Evolutionary conservation across 2,797 vertebrate genomes (phyloP), one percentile per base, ranked within the genome.

Genomic region (Gymnothorax javanicus): DNA sequence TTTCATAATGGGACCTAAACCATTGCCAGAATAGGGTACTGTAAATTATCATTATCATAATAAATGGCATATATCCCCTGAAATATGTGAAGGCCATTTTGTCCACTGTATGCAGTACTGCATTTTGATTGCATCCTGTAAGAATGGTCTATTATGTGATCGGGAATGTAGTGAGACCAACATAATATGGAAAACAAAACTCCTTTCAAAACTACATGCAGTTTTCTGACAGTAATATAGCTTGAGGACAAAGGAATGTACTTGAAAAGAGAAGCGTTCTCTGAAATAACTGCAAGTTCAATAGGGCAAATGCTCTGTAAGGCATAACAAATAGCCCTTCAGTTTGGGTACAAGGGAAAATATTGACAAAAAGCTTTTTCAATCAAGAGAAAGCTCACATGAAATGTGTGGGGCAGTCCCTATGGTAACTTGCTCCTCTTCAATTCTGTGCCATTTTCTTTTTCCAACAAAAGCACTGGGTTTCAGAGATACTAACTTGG

Each of bases 361-460:
- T 81, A 81, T 81, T 81, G 77, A 81, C 77, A 54, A 56, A 81
- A 81, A 81, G 77, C 50, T 81, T 81, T 43, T 81, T 81, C 77
- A 81, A 81, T 81, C 77, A 81, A 54, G 11, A 4, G 25, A 8
- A 81, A 25, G 52, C 77, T 56, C 11, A 81, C 77, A 56, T 56
- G 56, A n/a, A 20, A 23, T 23, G 2, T 17, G 50, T 52, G 25
- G 52, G 3, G 17, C 52, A 1, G 77, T 81, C 52, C 77, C 23
- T 3, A 54, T n/a, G 17, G 50, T 81, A 56, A 81, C 56, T n/a
- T 81, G 77, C n/a, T 81, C 52, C 6, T 52, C 52, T 56, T 81
- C 75, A 54, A 50, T 23, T 52, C 43, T 17, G 43, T 79, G 75
- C 50, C 75, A 79, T 8, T 79, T 79, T 54, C 54, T 50, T 7